Evolutionary conservation across 2,888 invertebrate genomes (phyloP).

Genomic region (Tridacna gigas): DNA sequence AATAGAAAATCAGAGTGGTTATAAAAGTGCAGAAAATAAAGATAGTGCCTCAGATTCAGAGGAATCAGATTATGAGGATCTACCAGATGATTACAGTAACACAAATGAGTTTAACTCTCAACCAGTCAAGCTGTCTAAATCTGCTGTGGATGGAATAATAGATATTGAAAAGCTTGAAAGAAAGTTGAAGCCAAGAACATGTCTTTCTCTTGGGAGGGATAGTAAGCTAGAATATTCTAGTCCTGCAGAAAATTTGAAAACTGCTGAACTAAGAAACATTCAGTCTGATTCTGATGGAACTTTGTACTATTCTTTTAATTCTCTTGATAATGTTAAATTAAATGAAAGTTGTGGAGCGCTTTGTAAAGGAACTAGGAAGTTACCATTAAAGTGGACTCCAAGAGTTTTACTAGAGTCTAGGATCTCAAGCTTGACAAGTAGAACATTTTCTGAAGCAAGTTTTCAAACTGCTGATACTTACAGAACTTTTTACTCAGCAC

Average conservation of each 20-base stretch:
- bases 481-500: conserved; percentile 53
- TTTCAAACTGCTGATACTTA: conserved; percentile 59
- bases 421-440: conserved; percentile 41
- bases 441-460: conserved; percentile 50
- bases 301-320: conserved; percentile 51
- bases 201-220: conserved; percentile 15
- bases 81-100: background rate
- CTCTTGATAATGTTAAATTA: conserved; percentile 39
- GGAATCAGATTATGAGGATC: conserved; percentile 1
- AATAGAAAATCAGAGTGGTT: conserved; percentile 14
- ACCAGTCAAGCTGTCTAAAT: background rate
- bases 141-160: conserved; percentile 27
- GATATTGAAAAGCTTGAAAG: conserved; percentile 9
- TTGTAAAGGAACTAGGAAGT: conserved; percentile 16
- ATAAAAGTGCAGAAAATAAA: background rate
- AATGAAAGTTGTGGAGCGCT: conserved; percentile 22
- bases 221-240: conserved; percentile 10
- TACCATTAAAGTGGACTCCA: conserved; percentile 55
- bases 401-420: conserved; percentile 48
- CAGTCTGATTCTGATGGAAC: conserved; percentile 47
- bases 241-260: conserved; percentile 1
- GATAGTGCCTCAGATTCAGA: conserved; percentile 19
- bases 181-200: conserved; percentile 5
- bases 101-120: background rate
- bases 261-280: background rate